Conservation (phyloP, 1,140 invertebrate species). For the Drosophila pachea region DNA sequence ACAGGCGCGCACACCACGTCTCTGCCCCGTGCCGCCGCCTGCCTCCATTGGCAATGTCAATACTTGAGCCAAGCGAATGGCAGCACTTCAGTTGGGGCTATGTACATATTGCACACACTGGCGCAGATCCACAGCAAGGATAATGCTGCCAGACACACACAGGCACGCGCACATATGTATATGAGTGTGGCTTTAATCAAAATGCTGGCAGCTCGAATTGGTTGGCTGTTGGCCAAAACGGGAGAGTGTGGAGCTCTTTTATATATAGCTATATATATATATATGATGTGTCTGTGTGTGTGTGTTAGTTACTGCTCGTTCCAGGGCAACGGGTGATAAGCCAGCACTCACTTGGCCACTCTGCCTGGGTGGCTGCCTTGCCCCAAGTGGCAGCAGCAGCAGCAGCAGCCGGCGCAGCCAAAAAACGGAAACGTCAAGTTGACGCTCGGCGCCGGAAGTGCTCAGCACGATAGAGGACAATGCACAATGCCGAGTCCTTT, state of each 20-base stretch:
- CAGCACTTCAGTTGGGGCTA: conserved; percentile 54
- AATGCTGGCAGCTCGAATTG: conserved; percentile 28
- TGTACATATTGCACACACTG: conserved; percentile 45
- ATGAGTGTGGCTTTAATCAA: conserved; percentile 36
- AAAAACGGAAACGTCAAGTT: conserved; percentile 78
- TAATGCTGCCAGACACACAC: conserved; percentile 52
- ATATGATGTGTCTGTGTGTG: neutral
- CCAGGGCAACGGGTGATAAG: conserved; percentile 30
- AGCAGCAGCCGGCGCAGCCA: neutral
- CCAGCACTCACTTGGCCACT: conserved; percentile 2
- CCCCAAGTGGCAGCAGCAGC: conserved; percentile 11
- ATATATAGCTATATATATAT: conserved; percentile 3
- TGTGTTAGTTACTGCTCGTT: neutral
- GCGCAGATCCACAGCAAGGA: conserved; percentile 51
- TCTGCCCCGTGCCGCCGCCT: neutral
- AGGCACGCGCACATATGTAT: neutral
- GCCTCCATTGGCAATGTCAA: conserved; percentile 47
- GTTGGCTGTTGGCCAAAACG: conserved; percentile 31
- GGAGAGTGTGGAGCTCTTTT: neutral
- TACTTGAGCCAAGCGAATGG: conserved; percentile 74
- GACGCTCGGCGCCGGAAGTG: conserved; percentile 75
- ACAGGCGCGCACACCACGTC: neutral
- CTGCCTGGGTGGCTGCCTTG: neutral
- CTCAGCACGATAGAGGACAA: conserved; percentile 63
- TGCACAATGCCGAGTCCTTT: conserved; percentile 43